These are phyloP conservation scores for Albula glossodonta DNA, from an alignment of 2,113 vertebrate species.

Conservation along the genomic window DNA sequence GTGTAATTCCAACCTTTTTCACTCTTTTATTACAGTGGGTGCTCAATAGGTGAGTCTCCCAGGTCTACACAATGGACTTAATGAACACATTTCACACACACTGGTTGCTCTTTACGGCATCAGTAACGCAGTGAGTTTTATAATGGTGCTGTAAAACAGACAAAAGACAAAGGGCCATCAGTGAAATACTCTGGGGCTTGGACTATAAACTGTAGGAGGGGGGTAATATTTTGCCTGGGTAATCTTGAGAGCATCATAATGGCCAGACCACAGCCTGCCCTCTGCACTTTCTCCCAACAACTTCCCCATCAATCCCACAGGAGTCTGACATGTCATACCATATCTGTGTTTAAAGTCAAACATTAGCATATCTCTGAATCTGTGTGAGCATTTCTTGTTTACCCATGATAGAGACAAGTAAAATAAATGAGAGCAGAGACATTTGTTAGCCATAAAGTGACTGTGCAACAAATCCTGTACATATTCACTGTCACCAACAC, in stretches of 20 bases:
- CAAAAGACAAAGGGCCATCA: slow-evolving; percentile 68
- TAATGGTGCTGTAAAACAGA: slow-evolving; percentile 63
- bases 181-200: slow-evolving; percentile 52
- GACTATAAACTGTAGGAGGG: slow-evolving; percentile 21
- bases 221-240: slow-evolving; percentile 17
- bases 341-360: slow-evolving; percentile 29
- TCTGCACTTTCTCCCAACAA: slow-evolving; percentile 33
- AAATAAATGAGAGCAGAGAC: slow-evolving; percentile 6
- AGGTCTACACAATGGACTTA: slow-evolving; percentile 66
- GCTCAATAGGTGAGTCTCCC: slow-evolving; percentile 47
- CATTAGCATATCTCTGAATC: slow-evolving; percentile 43
- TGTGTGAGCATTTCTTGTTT: slow-evolving; percentile 36
- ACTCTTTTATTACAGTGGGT: slow-evolving; percentile 49
- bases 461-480: not conserved
- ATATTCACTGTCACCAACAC: not conserved
- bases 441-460: not conserved
- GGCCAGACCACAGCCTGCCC: not conserved
- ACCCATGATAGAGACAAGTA: slow-evolving; percentile 31
- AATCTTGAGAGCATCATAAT: slow-evolving; percentile 21
- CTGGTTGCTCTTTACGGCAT: slow-evolving; percentile 59
- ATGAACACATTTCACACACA: slow-evolving; percentile 63
- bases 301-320: slow-evolving; percentile 60
- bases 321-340: slow-evolving; percentile 44
- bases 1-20: slow-evolving; percentile 50
- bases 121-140: slow-evolving; percentile 62